Percentiles rank a stretch among this genome's conserved stretches.
These are phyloP conservation scores for Drosophila incognita DNA, from an alignment of 2,888 invertebrate species.

Conservation along the genomic window DNA sequence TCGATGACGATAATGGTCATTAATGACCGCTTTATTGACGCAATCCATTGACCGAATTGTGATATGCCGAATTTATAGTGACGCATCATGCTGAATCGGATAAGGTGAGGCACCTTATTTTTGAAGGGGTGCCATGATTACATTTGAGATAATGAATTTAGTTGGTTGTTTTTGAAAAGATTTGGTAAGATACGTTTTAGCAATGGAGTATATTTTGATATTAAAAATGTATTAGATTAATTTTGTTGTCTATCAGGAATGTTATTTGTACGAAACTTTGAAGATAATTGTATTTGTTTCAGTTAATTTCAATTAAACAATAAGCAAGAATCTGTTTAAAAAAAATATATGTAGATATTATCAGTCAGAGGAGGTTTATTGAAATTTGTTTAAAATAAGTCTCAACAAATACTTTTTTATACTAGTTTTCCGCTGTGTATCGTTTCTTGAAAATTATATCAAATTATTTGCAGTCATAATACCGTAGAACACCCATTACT, in stretches of 20 bases:
- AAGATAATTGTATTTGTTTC: not conserved
- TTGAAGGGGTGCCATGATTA: constrained; percentile 2
- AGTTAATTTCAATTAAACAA: not conserved
- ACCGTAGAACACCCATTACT: constrained; percentile 7
- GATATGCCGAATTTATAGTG: constrained; percentile 44
- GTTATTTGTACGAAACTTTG: not conserved
- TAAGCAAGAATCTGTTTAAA: not conserved
- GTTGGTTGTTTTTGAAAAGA: not conserved
- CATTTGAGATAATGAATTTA: not conserved
- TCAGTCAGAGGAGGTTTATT: not conserved
- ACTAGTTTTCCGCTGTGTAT: not conserved
- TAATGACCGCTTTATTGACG: constrained; percentile 68
- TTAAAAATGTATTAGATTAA: not conserved
- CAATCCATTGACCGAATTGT: constrained; percentile 65
- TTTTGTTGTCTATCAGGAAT: not conserved
- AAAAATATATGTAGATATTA: not conserved
- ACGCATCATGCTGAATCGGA: constrained; percentile 13
- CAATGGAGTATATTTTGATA: not conserved
- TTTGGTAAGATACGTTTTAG: not conserved
- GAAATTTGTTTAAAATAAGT: no score
- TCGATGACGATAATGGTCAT: constrained; percentile 40
- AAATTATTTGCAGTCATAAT: not conserved
- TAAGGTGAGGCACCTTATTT: not conserved
- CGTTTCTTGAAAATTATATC: not conserved
- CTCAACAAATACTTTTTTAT: not conserved